Conservation (phyloP, 1,140 invertebrate species). For the Lycorma delicatula region DNA sequence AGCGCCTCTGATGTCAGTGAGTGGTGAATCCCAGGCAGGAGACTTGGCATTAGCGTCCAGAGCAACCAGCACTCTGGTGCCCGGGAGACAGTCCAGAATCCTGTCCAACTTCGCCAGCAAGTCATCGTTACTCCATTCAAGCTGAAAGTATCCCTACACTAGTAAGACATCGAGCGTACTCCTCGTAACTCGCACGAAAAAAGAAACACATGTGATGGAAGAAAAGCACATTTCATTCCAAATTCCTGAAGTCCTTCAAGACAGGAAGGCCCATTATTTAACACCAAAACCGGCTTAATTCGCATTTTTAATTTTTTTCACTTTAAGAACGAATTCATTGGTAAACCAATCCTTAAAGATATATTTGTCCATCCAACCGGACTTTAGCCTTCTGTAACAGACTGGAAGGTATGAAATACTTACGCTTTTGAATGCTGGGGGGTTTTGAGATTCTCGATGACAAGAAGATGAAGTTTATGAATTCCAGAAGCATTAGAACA, state of each 20-base stretch:
- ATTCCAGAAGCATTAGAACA: neutral
- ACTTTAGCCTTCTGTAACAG: neutral
- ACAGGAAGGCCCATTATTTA: neutral
- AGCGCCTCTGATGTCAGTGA: too few species aligned
- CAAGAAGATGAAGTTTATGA: neutral
- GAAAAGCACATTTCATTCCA: neutral
- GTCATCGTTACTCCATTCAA: too few species aligned
- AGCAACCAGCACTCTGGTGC: too few species aligned
- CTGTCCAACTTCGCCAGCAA: too few species aligned
- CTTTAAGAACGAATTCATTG: neutral
- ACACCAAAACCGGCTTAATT: neutral
- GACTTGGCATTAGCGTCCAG: too few species aligned
- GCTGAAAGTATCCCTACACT: too few species aligned
- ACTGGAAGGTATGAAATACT: neutral
- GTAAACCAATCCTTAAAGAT: neutral
- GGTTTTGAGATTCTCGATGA: neutral
- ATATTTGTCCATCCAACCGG: neutral
- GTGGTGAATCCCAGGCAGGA: too few species aligned
- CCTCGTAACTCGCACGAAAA: too few species aligned
- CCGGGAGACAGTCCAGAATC: too few species aligned
- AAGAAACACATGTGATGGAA: neutral
- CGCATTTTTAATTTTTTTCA: neutral
- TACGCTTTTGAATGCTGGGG: neutral
- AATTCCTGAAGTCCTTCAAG: neutral
- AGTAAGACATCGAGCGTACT: too few species aligned